Conservation (phyloP, 2,888 invertebrate genomes). For the Leptarthrus brevirostris region DNA sequence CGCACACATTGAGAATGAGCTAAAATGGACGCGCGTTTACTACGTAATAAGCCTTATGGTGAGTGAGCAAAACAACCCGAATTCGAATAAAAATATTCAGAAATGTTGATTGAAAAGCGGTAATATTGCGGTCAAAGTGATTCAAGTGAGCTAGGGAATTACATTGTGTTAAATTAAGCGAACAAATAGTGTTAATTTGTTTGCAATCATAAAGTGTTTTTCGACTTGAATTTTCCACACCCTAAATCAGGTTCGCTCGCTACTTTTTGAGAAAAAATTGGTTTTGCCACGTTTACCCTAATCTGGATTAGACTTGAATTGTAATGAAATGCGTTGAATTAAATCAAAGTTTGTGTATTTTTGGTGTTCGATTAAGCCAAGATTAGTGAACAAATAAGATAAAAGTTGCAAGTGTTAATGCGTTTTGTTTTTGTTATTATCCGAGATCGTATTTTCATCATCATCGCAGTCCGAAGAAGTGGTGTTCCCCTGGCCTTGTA, state of each 20-base stretch:
- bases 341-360: slow-evolving; percentile 1
- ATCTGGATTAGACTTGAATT: slow-evolving; percentile 5
- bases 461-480: background rate
- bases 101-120: slow-evolving; percentile 8
- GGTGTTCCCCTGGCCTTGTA: background rate
- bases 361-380: background rate
- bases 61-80: slow-evolving; percentile 40
- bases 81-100: slow-evolving; percentile 16
- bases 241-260: slow-evolving; percentile 43
- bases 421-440: slow-evolving; percentile 1
- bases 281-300: slow-evolving; percentile 41
- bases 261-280: slow-evolving; percentile 37
- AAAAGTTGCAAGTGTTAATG: slow-evolving; percentile 3
- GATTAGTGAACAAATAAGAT: slow-evolving; percentile 5
- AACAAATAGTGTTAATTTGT: background rate
- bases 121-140: background rate
- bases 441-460: background rate
- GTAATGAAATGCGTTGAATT: slow-evolving; percentile 17
- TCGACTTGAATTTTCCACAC: slow-evolving; percentile 44
- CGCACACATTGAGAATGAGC: background rate
- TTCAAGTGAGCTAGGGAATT: slow-evolving; percentile 4
- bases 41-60: slow-evolving; percentile 44
- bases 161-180: background rate
- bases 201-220: background rate
- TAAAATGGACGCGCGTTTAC: slow-evolving; percentile 48